Conservation (phyloP, 2,797 vertebrate species). For the Malurus leucopterus region DNA sequence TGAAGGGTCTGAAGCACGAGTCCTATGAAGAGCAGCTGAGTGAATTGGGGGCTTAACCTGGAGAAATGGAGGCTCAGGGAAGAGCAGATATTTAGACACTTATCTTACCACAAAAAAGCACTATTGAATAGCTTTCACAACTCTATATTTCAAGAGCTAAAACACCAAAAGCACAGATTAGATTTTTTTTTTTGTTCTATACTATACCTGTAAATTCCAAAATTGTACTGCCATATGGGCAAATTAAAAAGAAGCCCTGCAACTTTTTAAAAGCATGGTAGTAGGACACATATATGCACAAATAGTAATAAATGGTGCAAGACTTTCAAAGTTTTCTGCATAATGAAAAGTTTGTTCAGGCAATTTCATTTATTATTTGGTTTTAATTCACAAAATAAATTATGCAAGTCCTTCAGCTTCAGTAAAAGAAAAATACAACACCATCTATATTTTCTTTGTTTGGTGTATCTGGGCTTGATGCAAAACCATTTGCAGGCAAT, state of each 20-base stretch:
- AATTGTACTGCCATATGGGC: not conserved
- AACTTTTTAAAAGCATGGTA: not conserved
- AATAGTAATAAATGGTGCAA: not conserved
- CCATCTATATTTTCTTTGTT: not conserved
- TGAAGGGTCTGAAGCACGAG: not conserved
- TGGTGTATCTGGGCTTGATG: not conserved
- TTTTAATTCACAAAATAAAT: not conserved
- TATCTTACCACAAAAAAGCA: not conserved
- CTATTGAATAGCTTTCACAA: not conserved
- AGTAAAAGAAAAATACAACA: not conserved
- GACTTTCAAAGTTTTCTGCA: not conserved
- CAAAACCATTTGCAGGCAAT: not conserved
- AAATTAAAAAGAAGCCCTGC: not conserved
- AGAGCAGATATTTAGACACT: not conserved
- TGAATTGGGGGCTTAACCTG: not conserved
- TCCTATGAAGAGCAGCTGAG: accelerated
- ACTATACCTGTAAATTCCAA: not conserved
- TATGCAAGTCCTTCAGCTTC: not conserved
- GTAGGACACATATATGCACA: not conserved
- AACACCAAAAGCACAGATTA: not conserved
- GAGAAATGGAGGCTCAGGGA: not conserved
- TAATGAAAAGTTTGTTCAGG: not conserved
- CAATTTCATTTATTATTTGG: not conserved
- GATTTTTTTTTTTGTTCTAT: not conserved
- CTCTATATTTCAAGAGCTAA: not conserved